Percentiles rank a stretch among this genome's conserved stretches.
Evolutionary conservation across 1,140 invertebrate genomes (phyloP).

Genomic region (Spodoptera litura): DNA sequence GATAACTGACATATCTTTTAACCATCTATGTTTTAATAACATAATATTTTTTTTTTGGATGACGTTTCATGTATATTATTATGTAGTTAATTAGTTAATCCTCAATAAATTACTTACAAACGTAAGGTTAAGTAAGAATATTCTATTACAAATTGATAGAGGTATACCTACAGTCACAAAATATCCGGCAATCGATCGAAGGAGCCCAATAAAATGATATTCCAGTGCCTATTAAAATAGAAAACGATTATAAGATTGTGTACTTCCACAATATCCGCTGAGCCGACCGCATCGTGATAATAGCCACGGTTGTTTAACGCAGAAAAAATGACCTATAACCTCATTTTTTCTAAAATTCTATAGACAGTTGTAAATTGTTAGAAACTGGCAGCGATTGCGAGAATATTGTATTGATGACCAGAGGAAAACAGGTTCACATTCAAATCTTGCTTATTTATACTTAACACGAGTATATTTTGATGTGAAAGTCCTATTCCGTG

Average conservation of each 20-base stretch:
- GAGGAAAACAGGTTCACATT: conserved; percentile 14
- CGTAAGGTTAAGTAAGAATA: too few species aligned
- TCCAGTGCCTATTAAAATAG: not conserved
- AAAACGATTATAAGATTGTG: conserved; percentile 26
- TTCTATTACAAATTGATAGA: too few species aligned
- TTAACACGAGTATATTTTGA: not conserved
- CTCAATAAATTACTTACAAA: too few species aligned
- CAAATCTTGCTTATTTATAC: not conserved
- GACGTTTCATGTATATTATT: too few species aligned
- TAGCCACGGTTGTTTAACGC: conserved; percentile 26
- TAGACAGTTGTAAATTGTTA: conserved; percentile 17
- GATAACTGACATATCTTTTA: not conserved
- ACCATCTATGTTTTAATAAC: conserved; percentile 12
- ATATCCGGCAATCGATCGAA: too few species aligned
- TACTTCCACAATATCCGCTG: conserved; percentile 14
- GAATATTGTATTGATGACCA: conserved; percentile 23
- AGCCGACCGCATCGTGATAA: conserved; percentile 19
- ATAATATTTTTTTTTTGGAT: not conserved
- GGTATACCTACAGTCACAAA: too few species aligned
- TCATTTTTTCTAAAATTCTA: conserved; percentile 40
- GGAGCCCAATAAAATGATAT: too few species aligned
- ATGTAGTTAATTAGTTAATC: too few species aligned
- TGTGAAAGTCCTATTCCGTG: not conserved
- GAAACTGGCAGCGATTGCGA: not conserved
- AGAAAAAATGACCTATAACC: conserved; percentile 43